A percentile compares a stretch with the other conserved stretches of the same genome.
Evolutionary conservation across 2,113 vertebrate genomes (phyloP).

Genomic region (Cinclus cinclus): DNA sequence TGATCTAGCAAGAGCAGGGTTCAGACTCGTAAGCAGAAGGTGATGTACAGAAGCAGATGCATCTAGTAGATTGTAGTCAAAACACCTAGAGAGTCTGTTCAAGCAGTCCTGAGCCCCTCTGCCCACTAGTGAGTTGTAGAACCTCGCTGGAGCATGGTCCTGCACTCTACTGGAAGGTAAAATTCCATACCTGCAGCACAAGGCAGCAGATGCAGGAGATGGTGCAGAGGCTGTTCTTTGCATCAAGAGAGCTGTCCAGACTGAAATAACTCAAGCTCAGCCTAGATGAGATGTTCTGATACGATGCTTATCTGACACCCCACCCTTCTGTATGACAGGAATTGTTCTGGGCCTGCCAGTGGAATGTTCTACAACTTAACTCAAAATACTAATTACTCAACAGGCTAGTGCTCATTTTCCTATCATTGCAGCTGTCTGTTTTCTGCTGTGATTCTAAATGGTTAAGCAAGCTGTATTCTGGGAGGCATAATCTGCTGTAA

Average conservation of each 20-base stretch:
- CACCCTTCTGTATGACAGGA: background rate
- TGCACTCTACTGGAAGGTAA: background rate
- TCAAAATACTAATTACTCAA: slow-evolving; percentile 12
- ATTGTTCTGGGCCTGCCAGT: background rate
- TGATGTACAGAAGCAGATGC: background rate
- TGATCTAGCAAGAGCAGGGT: background rate
- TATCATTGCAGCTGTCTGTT: background rate
- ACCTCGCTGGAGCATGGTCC: background rate
- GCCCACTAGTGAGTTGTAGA: background rate
- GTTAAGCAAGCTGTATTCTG: slow-evolving; percentile 41
- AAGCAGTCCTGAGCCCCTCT: background rate
- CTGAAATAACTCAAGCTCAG: background rate
- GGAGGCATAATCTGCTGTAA: slow-evolving; percentile 57
- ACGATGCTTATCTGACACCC: background rate
- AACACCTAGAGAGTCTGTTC: background rate
- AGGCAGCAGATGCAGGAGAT: background rate
- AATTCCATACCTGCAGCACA: background rate
- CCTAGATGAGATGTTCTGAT: background rate
- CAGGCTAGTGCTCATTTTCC: background rate
- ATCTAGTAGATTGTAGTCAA: background rate
- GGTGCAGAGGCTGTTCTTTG: background rate
- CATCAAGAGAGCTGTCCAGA: background rate
- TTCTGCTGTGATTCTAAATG: slow-evolving; percentile 25
- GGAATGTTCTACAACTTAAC: background rate
- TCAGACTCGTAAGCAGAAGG: background rate